Evolutionary conservation across 2,888 invertebrate genomes (phyloP), one percentile per base, ranked within the genome.

Genomic region (Hedychridium roseum): DNA sequence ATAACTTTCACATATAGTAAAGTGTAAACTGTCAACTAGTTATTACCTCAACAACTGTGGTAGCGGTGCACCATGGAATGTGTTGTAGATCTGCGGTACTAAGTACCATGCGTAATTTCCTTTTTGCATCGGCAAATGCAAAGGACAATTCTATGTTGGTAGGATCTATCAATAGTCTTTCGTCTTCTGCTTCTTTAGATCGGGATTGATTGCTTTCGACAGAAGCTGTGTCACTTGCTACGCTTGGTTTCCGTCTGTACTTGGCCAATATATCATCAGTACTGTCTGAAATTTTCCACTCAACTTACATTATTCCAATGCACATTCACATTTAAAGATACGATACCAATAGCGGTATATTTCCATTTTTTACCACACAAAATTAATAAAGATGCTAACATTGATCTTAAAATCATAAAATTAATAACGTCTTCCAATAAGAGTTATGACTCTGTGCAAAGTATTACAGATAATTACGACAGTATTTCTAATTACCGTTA

Each of bases 211-310:
- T 75, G 48, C 76, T 80, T 35, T 78, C 78, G 2, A 75, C 71
- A 3, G 79, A 79, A 5, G 83, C 82, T 45, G 82, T 82, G 59
- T 82, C 83, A 21, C 82, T 82, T 41, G 82, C 83, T 12, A 80
- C 82, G 53, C 85, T 84, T 44, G 85, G 83, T 74, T 88, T 87
- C 60, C 88, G 85, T 2, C 96, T 84, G 80, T 97, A 97, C 80
- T 97, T 97, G 30, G 94, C 97, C 60, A 97, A 83, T 72, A 97
- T 97, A 72, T 97, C 95, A 70, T 97, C 96, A 0, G 91, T 89
- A 23, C 87, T 87, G 81, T 94, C 94, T 74, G 40, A 5, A 60
- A 60, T 23, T 23, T 16, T n/a, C n/a, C n/a, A n/a, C n/a, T n/a
- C n/a, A n/a, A n/a, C n/a, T n/a, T n/a, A n/a, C n/a, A n/a, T n/a